phyloP scores from a whole-genome alignment of 2,113 vertebrate genomes.

The Mirounga angustirostris region DNA sequence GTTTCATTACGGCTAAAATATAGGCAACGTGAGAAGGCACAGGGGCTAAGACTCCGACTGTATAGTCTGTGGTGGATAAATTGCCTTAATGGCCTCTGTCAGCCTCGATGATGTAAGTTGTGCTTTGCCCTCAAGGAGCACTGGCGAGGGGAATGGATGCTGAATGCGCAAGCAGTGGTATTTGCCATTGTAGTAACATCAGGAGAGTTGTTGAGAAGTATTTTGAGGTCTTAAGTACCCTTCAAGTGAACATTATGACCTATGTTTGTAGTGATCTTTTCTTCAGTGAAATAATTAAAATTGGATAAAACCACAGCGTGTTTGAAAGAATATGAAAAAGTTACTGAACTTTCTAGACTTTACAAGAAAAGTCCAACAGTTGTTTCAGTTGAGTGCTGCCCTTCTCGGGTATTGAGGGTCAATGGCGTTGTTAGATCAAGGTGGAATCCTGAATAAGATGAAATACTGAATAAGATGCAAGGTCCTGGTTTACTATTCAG shows the following conservation, averaged over 20 bases:
- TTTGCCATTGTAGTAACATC: background rate
- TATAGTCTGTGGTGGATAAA: background rate
- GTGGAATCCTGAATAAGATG: slow-evolving; percentile 71
- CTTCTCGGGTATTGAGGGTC: background rate
- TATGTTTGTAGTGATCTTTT: slow-evolving; percentile 5
- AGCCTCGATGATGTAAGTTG: background rate
- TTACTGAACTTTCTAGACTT: slow-evolving; percentile 22
- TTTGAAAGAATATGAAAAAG: slow-evolving; percentile 24
- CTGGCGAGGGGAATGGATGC: background rate
- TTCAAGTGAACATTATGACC: slow-evolving; percentile 45
- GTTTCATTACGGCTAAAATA: background rate
- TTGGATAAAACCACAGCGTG: background rate
- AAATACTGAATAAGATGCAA: slow-evolving; percentile 70
- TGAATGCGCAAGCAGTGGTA: background rate
- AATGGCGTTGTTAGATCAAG: slow-evolving; percentile 37
- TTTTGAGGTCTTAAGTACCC: slow-evolving; percentile 4
- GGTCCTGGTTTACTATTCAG: slow-evolving; percentile 57
- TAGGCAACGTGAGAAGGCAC: background rate
- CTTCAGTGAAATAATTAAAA: slow-evolving; percentile 49
- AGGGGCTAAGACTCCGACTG: background rate
- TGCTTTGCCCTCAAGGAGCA: background rate
- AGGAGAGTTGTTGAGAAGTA: background rate
- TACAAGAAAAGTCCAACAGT: background rate
- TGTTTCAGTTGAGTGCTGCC: slow-evolving; percentile 6
- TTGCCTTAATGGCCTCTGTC: background rate